Conservation (phyloP, 2,113 vertebrate species). For the Periophthalmus modestus region DNA sequence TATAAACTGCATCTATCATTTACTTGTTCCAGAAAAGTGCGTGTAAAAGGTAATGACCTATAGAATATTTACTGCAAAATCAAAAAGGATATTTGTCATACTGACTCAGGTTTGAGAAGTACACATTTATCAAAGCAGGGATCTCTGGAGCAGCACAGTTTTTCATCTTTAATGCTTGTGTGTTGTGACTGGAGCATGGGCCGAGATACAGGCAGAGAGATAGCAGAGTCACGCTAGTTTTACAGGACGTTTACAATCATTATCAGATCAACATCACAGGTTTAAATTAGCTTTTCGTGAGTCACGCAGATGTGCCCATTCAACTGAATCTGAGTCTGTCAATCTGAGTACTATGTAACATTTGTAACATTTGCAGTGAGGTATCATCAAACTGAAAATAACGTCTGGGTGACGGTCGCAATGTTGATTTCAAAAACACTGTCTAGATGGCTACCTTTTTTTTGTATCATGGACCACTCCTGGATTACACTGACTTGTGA, state of each 20-base stretch:
- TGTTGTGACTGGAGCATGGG: neutral
- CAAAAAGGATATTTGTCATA: neutral
- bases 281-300: neutral
- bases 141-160: constrained; percentile 5
- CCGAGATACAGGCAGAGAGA: neutral
- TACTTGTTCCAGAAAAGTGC: neutral
- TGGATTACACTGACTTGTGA: neutral
- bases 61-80: neutral
- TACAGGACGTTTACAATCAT: neutral
- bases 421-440: too few relatives aligned
- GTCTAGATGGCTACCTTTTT: too few relatives aligned
- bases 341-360: neutral
- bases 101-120: neutral
- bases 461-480: too few relatives aligned
- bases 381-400: too few relatives aligned
- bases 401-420: too few relatives aligned
- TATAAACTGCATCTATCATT: neutral
- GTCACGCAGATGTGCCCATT: neutral
- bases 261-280: neutral
- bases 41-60: neutral
- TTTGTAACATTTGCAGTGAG: neutral
- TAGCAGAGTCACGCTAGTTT: neutral
- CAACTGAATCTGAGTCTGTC: neutral
- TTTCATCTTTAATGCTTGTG: constrained; percentile 12
- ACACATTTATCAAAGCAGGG: neutral